Conservation (phyloP, 2,888 invertebrate species). For the Andrena bucephala region DNA sequence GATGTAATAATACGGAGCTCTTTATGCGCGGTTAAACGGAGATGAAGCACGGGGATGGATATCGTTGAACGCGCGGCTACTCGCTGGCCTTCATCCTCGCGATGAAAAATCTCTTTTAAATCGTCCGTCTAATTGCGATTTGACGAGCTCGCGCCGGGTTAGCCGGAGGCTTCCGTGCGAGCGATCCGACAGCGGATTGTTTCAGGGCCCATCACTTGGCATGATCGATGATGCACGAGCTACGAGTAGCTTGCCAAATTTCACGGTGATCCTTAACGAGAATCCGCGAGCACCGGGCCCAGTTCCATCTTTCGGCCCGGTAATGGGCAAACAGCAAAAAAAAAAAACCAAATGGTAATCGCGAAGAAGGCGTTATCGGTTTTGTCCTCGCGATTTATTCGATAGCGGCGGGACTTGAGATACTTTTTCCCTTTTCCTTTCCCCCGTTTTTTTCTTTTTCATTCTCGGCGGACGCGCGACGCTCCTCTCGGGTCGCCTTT, state of each 20-base stretch:
- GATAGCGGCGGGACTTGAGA: neutral
- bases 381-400: conserved; percentile 16
- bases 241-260: conserved; percentile 48
- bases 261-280: conserved; percentile 55
- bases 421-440: neutral
- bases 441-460: neutral
- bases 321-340: conserved; percentile 5
- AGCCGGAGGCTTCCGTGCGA: conserved; percentile 57
- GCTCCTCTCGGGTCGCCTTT: conserved; percentile 1
- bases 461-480: conserved; percentile 10
- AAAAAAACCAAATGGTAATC: conserved; percentile 19
- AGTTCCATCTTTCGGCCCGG: neutral
- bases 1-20: neutral
- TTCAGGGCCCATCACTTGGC: conserved; percentile 54
- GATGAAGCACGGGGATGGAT: neutral
- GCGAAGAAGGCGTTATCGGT: conserved; percentile 12
- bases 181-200: conserved; percentile 52
- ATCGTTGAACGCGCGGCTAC: neutral
- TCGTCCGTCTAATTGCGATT: conserved; percentile 73
- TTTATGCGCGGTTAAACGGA: neutral
- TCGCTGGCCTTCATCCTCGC: conserved; percentile 20
- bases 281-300: neutral
- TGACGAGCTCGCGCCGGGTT: conserved; percentile 62
- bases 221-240: conserved; percentile 67
- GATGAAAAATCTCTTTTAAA: conserved; percentile 73